Base-by-base conservation (phyloP, 2,113 vertebrate species). In the Ptilorrhoa leucosticta region DNA sequence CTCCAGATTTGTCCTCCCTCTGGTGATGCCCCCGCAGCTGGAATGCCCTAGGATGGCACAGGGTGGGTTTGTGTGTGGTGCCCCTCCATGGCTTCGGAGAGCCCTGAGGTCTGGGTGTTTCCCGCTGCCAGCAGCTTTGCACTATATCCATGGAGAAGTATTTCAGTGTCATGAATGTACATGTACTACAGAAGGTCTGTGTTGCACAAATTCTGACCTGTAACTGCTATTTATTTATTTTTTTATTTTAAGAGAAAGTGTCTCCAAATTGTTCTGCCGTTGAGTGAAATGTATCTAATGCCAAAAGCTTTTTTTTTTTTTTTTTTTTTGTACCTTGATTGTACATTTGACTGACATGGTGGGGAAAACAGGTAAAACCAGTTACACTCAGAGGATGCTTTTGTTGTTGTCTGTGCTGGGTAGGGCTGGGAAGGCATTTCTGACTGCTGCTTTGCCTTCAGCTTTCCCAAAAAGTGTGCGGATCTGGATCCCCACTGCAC, bases 51-150 rank as follows among this genome's bases (percentile, higher is more conserved):
- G 94, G 68, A 23, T 45, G 66, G 26, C 40, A 58, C 90, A 3
- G 90, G 42, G 77, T n/a, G 57, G 80, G 13, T 58, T 42, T 61
- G 58, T 44, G 10, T 21, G 23, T 28, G 33, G 18, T 33, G 44
- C 70, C 83, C 73, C 60, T 77, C 27, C 76, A 6, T 56, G 96
- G 94, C 57, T 84, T 51, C 40, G 31, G 63, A 35, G 92, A 92
- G 76, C 54, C 84, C 65, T 4, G 39, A 83, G 63, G 73, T 70
- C 64, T 30, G 60, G 87, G 64, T 88, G 12, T 48, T 87, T 31
- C 81, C 71, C 91, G 93, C 96, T 82, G 95, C 84, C 83, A 92
- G 88, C 64, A 83, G 89, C 92, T 96, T 97, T 97, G 93, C 91
- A 96, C 96, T 97, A 72, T 75, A 10, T 86, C 84, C 21, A 3